Base-by-base conservation (phyloP, 2,888 invertebrate species). In the Limulus polyphemus region DNA sequence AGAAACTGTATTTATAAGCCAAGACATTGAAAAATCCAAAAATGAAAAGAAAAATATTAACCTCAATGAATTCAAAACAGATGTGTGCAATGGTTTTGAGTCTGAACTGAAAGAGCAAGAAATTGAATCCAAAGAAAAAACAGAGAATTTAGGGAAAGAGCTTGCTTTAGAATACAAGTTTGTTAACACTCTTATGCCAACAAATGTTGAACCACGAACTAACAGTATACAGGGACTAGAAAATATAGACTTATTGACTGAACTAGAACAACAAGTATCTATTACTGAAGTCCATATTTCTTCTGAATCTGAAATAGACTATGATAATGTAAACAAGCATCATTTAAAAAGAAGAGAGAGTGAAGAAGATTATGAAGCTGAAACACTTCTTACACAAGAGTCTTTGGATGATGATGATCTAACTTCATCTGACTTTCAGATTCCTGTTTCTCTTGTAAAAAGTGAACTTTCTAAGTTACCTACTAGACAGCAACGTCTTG, bases 291-390 rank as follows among this genome's bases (percentile, higher is more conserved):
- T 17, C 11, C 56, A 57, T 48, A 63, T 63, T 57, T 65, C 67
- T 14, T 67, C 68, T 10, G 69, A 68, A 59, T 69, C 68, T 10
- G 69, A 69, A 56, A 46, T 65, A 47, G 61, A 58, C 17, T 57
- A 60, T 49, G 67, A 65, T 50, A 50, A 47, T 52, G 62, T 60
- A 46, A 62, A 61, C 4, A 16, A 50, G 4, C 46, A 47, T 47
- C 10, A 13, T 12, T 57, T 59, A 48, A 63, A 62, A 49, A 65
- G 60, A 55, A 58, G n/a, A 17, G 17, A 47, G 16, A 62, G 62
- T 13, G 65, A 65, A 60, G 64, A 62, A 55, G 69, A 69, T 58
- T 65, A 63, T 61, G 68, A 68, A 58, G 69, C 68, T 46, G 63
- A 67, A 57, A 68, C 49, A 17, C 60, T 69, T 16, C 51, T 69